A percentile compares a stretch with the other conserved stretches of the same genome.
phyloP scores from a whole-genome alignment of 2,888 invertebrate species.

The Brenthis hecate region DNA sequence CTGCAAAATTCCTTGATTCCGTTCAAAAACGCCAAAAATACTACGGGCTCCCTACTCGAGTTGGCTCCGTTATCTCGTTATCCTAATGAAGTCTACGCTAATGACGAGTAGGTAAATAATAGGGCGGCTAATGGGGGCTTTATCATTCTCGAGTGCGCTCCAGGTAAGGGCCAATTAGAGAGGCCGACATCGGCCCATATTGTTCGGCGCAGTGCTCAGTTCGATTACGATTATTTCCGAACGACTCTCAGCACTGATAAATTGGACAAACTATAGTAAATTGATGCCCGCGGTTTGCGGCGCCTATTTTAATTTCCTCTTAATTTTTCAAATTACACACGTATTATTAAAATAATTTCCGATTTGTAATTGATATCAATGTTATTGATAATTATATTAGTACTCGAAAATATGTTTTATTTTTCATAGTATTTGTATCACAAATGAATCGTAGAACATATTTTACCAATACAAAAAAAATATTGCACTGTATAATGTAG shows the following conservation, averaged over 20 bases:
- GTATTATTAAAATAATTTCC: constrained; percentile 38
- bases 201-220: constrained; percentile 78
- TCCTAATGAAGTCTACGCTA: constrained; percentile 83
- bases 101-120: constrained; percentile 83
- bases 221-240: constrained; percentile 81
- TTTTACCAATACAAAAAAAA: neutral
- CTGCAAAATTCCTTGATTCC: constrained; percentile 58
- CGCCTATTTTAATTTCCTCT: constrained; percentile 68
- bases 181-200: constrained; percentile 80
- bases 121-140: constrained; percentile 83
- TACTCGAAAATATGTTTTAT: constrained; percentile 14
- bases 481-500: constrained; percentile 1
- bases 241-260: constrained; percentile 77
- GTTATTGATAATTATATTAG: constrained; percentile 24
- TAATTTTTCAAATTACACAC: constrained; percentile 61
- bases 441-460: no score
- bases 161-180: constrained; percentile 83
- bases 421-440: neutral
- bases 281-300: constrained; percentile 74
- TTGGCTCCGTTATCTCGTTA: constrained; percentile 81
- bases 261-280: constrained; percentile 80
- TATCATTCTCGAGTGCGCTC: constrained; percentile 83
- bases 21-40: constrained; percentile 74
- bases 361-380: constrained; percentile 40
- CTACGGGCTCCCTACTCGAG: constrained; percentile 60